A percentile compares a stretch with the other conserved stretches of the same genome.
Conservation (phyloP, 1,140 invertebrate species). For the Pseudomyrmex concolor region DNA sequence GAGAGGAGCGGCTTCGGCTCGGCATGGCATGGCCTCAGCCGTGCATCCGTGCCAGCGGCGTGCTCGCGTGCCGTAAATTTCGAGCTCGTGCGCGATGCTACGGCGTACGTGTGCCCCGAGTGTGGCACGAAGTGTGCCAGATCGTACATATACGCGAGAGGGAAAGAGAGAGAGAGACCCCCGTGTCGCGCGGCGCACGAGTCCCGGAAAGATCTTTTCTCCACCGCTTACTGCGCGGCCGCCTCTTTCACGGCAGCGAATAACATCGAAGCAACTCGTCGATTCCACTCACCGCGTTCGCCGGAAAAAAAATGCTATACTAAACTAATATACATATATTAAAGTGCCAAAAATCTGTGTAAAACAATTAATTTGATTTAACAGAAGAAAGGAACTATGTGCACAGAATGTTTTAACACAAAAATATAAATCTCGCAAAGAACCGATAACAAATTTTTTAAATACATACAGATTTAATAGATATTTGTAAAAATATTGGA, state of each 20-base stretch:
- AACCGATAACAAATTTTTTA: neutral
- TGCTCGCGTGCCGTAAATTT: slow-evolving; percentile 84
- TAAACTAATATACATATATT: too few species aligned
- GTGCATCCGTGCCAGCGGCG: slow-evolving; percentile 72
- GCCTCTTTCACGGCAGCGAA: slow-evolving; percentile 51
- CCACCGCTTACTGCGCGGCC: slow-evolving; percentile 25
- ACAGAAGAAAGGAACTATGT: neutral
- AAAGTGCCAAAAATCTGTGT: neutral
- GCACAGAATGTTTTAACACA: too few species aligned
- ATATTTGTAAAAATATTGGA: neutral
- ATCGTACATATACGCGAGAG: slow-evolving; percentile 64
- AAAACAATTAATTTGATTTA: neutral
- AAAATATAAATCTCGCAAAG: too few species aligned
- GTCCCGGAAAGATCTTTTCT: slow-evolving; percentile 57
- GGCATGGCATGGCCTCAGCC: slow-evolving; percentile 62
- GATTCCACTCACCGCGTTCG: slow-evolving; percentile 43
- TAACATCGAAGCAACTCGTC: slow-evolving; percentile 19
- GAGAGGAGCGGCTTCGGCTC: slow-evolving; percentile 61
- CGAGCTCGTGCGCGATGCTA: slow-evolving; percentile 81
- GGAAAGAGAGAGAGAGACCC: slow-evolving; percentile 36
- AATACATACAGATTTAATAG: neutral
- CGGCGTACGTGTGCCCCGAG: slow-evolving; percentile 81
- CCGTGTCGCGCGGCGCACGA: slow-evolving; percentile 53
- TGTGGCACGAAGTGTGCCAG: slow-evolving; percentile 81
- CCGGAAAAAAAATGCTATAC: slow-evolving; percentile 11